Percentiles rank a stretch among this genome's conserved stretches.
phyloP scores from a whole-genome alignment of 53 echinoderm and acorn worm species.

The Mesocentrotus franciscanus region DNA sequence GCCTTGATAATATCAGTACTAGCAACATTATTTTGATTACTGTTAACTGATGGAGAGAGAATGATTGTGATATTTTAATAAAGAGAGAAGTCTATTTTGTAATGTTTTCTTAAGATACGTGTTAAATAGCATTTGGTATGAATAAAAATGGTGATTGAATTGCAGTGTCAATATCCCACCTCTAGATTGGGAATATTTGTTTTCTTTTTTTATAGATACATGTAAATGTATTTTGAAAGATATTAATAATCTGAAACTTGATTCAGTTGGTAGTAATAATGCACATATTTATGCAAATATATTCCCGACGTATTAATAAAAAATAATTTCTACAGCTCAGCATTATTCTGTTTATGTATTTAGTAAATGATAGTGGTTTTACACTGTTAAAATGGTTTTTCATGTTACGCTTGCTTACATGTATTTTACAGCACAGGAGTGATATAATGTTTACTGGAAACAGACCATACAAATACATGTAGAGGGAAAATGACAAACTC shows the following conservation, averaged over 20 bases:
- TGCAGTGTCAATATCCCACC: background rate
- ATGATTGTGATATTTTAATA: background rate
- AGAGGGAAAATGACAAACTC: too few species aligned
- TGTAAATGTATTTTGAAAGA: background rate
- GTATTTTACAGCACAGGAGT: too few species aligned
- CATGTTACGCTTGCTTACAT: too few species aligned
- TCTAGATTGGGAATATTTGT: background rate
- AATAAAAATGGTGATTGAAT: background rate
- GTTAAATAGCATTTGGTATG: background rate
- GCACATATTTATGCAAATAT: background rate
- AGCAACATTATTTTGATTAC: background rate
- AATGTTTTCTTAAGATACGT: background rate
- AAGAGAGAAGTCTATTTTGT: background rate
- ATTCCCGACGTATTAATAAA: background rate
- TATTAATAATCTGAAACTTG: background rate
- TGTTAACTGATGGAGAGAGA: background rate
- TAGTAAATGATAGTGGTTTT: too few species aligned
- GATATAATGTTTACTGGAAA: too few species aligned
- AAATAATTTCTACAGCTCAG: background rate
- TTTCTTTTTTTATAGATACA: background rate
- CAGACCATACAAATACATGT: too few species aligned
- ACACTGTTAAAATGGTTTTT: too few species aligned
- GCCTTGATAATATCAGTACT: slow-evolving; percentile 21
- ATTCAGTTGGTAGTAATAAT: background rate
- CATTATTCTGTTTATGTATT: background rate